Evolutionary conservation across 2,113 vertebrate genomes (phyloP).

Genomic region (Peucedramus taeniatus): DNA sequence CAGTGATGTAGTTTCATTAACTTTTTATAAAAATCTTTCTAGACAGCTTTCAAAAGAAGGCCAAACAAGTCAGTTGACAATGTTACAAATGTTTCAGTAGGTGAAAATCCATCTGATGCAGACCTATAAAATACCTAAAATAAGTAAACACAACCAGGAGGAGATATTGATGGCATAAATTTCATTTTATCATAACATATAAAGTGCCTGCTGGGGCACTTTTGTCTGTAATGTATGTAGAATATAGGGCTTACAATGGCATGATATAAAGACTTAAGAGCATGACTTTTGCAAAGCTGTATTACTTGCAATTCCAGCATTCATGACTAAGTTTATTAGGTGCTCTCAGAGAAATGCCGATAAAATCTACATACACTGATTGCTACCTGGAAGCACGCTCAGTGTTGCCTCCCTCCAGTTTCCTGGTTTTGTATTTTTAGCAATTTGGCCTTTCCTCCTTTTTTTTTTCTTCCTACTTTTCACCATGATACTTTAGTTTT

Average conservation of each 20-base stretch:
- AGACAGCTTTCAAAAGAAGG: conserved; percentile 10
- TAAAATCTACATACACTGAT: background rate
- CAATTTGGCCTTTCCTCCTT: background rate
- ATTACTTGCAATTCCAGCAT: background rate
- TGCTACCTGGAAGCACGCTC: background rate
- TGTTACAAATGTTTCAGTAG: background rate
- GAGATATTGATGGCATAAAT: background rate
- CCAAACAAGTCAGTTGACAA: background rate
- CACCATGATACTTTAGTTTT: background rate
- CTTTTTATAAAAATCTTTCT: conserved; percentile 29
- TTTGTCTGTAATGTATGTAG: background rate
- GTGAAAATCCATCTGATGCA: background rate
- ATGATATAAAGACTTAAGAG: background rate
- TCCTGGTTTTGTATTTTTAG: background rate
- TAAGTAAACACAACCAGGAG: background rate
- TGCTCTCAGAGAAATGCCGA: background rate
- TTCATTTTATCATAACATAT: background rate
- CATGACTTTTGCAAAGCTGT: background rate
- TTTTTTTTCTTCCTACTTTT: background rate
- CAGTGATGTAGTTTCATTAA: conserved; percentile 45
- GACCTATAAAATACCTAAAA: background rate
- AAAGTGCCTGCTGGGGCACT: background rate
- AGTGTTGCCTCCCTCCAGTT: background rate
- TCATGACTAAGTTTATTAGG: background rate
- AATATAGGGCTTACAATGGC: background rate